Base-by-base conservation (phyloP, 1,140 invertebrate genomes). In the Olivierus martensii region DNA sequence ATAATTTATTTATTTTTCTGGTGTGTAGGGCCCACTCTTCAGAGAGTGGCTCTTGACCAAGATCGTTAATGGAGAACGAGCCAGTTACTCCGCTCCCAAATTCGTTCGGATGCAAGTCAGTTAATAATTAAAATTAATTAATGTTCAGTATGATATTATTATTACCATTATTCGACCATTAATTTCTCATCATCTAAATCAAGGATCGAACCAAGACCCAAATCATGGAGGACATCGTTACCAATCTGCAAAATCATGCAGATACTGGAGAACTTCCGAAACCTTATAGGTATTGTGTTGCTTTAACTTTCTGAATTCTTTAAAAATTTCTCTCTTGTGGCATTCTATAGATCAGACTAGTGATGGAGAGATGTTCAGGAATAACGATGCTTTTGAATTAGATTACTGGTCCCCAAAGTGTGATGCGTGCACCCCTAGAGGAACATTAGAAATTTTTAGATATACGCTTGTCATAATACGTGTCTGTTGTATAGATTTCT, bases 1-100 rank as follows among this genome's bases (percentile, higher is more conserved):
- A n/a, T n/a, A n/a, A n/a, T n/a, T n/a, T n/a, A n/a, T n/a, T n/a
- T n/a, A 9, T 28, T 28, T 28, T 43, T 43, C 41, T 43, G 41
- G 41, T 43, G 21, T 39, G 6, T 50, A 93, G 71, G 82, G 83
- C 50, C 83, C 87, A 70, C 75, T 80, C 11, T 96, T 97, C 69
- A 82, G 84, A 11, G 88, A 96, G 65, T 92, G 96, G 69, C 74
- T 96, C 18, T 68, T 95, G 55, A 87, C 90, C 41, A 97, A 97
- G 80, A 85, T 94, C 19, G 92, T 97, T 44, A 97, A 97, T 72
- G 92, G 87, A n/a, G 92, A 97, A 71, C 94, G 95, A 72, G 90
- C 92, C 10, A 91, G 90, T 12, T 88, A 94, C 63, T 78, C 85
- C 53, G 93, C 89, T 5, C 88, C 94, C 62, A 96, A 96, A 72